These are phyloP conservation scores for Adela reaumurella DNA, from an alignment of 2,888 invertebrate species.

Conservation along the genomic window DNA sequence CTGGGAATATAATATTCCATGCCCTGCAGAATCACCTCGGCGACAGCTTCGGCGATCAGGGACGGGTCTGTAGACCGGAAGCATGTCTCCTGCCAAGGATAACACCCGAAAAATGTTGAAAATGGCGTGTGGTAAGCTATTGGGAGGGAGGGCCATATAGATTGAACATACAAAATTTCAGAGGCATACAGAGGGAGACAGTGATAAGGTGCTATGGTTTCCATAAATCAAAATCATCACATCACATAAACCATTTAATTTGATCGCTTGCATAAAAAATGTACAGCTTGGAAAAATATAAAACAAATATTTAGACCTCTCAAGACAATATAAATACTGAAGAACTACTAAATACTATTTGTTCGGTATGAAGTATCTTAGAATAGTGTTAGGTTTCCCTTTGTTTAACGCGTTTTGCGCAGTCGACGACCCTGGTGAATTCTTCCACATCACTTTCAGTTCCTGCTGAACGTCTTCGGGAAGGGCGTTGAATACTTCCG, in stretches of 20 bases:
- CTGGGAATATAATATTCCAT: too few relatives aligned
- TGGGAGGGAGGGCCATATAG: too few relatives aligned
- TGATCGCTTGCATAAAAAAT: conserved; percentile 54
- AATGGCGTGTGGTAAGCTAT: too few relatives aligned
- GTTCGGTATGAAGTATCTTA: conserved; percentile 67
- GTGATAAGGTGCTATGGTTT: too few relatives aligned
- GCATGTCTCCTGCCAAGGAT: too few relatives aligned
- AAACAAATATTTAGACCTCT: neutral
- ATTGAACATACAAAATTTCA: too few relatives aligned
- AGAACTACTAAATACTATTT: conserved; percentile 55
- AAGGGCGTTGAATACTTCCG: conserved; percentile 65
- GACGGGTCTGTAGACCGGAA: too few relatives aligned
- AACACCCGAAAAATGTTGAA: too few relatives aligned
- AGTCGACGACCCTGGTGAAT: conserved; percentile 39
- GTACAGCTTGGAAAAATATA: conserved; percentile 19
- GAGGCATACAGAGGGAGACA: too few relatives aligned
- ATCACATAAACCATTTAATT: conserved; percentile 18
- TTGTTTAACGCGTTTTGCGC: conserved; percentile 48
- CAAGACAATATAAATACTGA: neutral
- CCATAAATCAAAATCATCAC: too few relatives aligned
- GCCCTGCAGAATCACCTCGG: too few relatives aligned
- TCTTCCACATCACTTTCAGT: conserved; percentile 65
- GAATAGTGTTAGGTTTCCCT: conserved; percentile 59
- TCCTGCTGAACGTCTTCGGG: conserved; percentile 72
- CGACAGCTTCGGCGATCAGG: too few relatives aligned